Conservation (phyloP, 2,113 vertebrate genomes). For the Mustela nigripes region DNA sequence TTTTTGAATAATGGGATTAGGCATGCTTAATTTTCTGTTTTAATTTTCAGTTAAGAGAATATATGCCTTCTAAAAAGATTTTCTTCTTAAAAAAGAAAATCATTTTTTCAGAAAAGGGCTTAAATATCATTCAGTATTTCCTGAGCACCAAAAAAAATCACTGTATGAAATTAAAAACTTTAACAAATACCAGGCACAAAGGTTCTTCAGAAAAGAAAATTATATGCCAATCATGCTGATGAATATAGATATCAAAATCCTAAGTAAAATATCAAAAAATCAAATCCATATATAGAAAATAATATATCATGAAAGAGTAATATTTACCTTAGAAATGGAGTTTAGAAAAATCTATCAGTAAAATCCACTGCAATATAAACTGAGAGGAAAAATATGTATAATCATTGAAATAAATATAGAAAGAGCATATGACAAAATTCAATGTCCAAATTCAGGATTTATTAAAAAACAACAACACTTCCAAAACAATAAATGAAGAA, state of each 20-base stretch:
- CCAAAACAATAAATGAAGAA: constrained; percentile 3
- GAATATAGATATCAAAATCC: background rate
- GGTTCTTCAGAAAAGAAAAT: background rate
- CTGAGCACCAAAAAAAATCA: background rate
- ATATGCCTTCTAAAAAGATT: background rate
- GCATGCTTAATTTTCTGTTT: background rate
- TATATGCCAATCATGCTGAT: background rate
- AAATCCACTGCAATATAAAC: background rate
- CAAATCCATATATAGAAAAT: background rate
- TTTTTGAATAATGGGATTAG: constrained; percentile 26
- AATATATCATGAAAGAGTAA: background rate
- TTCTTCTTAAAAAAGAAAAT: background rate
- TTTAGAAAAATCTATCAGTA: background rate
- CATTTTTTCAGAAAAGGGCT: background rate
- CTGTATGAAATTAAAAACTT: background rate
- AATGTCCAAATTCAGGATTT: background rate
- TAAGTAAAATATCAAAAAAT: constrained; percentile 1
- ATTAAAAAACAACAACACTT: background rate
- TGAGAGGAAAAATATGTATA: background rate
- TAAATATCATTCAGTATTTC: background rate
- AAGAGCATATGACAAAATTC: background rate
- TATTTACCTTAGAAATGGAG: background rate
- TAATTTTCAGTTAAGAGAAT: constrained; percentile 35
- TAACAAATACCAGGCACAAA: background rate
- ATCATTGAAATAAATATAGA: background rate